These are phyloP conservation scores for Rhagologus leucostigma DNA, from an alignment of 2,113 vertebrate genomes.

Conservation along the genomic window DNA sequence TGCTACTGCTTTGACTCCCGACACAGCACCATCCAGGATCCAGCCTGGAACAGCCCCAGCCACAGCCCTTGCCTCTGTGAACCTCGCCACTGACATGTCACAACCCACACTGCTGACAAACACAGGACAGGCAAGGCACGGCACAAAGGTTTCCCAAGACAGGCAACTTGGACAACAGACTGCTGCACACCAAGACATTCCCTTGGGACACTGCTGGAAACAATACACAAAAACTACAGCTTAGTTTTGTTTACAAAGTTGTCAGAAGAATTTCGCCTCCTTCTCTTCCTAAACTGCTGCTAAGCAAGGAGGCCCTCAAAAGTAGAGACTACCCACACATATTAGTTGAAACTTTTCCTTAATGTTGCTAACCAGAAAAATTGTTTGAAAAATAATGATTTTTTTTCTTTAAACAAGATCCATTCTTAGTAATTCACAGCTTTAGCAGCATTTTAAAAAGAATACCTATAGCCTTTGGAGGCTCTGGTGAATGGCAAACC, in stretches of 20 bases:
- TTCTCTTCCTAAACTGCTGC: not conserved
- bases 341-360: not conserved
- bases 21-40: rapidly evolving
- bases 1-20: not conserved
- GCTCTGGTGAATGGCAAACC: not conserved
- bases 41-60: not conserved
- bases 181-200: not conserved
- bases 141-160: not conserved
- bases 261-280: not conserved
- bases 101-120: not conserved
- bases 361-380: not conserved
- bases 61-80: not conserved
- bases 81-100: rapidly evolving
- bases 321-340: not conserved
- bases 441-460: not conserved
- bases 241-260: not conserved
- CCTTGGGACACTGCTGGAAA: not conserved
- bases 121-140: not conserved
- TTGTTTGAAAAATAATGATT: not conserved
- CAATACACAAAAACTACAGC: not conserved
- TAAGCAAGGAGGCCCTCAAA: not conserved
- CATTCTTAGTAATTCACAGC: not conserved
- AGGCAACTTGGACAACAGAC: not conserved
- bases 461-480: not conserved
- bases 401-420: not conserved